phyloP scores from a whole-genome alignment of 2,797 vertebrate genomes.

The Ispidina picta region DNA sequence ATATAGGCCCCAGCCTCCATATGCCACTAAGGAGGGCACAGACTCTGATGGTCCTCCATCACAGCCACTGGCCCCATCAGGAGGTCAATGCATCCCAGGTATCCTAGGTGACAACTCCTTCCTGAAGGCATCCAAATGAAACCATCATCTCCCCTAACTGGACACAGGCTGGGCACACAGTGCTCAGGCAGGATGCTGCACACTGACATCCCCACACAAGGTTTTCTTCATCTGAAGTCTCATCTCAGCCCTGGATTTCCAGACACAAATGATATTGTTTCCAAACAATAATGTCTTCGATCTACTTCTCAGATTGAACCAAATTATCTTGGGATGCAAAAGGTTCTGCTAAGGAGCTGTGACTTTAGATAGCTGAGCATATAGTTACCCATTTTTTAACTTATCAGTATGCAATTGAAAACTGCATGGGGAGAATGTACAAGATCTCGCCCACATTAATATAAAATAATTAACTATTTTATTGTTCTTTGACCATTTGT shows the following conservation, averaged over 20 bases:
- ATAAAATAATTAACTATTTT: neutral
- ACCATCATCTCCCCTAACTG: neutral
- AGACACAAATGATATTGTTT: neutral
- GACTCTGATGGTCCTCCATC: neutral
- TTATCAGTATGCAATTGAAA: neutral
- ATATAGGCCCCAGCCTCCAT: neutral
- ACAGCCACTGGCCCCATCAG: neutral
- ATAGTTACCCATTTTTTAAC: neutral
- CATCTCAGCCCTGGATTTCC: neutral
- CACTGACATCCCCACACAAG: neutral
- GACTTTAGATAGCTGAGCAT: neutral
- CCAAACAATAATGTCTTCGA: neutral
- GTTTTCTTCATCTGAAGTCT: neutral
- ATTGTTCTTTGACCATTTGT: neutral
- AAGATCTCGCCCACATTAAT: neutral
- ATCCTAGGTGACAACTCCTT: neutral
- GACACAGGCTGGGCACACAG: neutral
- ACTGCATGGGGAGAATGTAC: neutral
- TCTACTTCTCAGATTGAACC: neutral
- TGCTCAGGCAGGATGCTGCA: rapidly evolving
- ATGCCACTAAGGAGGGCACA: neutral
- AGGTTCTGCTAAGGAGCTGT: neutral
- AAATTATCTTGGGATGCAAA: neutral
- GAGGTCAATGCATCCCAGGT: neutral
- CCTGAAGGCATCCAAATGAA: neutral